Conservation (phyloP, 2,797 vertebrate genomes). For the Tadarida brasiliensis region DNA sequence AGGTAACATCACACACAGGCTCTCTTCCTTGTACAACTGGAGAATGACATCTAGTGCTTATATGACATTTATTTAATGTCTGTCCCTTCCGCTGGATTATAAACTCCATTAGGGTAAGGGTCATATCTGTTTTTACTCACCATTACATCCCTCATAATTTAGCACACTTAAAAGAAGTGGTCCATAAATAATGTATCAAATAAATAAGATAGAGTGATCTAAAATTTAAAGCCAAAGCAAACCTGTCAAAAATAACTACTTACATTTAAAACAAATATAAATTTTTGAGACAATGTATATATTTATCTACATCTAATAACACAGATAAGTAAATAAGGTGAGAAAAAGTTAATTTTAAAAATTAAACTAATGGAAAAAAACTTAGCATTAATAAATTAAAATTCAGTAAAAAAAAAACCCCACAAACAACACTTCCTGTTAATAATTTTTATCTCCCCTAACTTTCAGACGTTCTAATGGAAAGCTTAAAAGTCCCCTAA, state of each 20-base stretch:
- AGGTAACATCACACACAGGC: not conserved
- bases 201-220: not conserved
- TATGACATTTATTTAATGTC: not conserved
- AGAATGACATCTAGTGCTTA: not conserved
- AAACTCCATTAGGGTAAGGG: not conserved
- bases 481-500: not conserved
- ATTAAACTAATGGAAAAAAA: not conserved
- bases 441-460: not conserved
- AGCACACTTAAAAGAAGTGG: not conserved
- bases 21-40: not conserved
- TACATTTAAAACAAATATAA: not conserved
- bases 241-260: not conserved
- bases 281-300: not conserved
- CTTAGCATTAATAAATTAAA: constrained; percentile 2
- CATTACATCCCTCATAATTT: not conserved
- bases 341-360: not conserved
- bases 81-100: too few relatives aligned
- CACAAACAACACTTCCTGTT: not conserved
- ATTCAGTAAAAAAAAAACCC: not conserved
- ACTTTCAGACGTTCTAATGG: not conserved
- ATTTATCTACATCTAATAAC: not conserved
- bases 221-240: constrained; percentile 33
- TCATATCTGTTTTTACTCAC: not conserved
- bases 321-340: not conserved
- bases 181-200: not conserved